Conservation (phyloP, 2,113 vertebrate genomes). For the Vidua chalybeata region DNA sequence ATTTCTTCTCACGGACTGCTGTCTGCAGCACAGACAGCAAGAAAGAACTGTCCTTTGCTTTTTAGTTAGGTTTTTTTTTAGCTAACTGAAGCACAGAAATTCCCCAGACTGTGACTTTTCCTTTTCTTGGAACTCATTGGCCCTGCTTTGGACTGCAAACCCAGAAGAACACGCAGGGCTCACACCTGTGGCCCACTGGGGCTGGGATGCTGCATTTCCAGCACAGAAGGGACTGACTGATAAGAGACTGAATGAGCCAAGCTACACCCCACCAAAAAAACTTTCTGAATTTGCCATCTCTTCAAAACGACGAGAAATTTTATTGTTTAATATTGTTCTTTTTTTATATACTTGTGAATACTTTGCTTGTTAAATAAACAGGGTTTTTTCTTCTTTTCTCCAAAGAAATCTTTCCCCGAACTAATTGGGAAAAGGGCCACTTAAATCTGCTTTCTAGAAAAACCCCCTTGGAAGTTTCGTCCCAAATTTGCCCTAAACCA, state of each 20-base stretch:
- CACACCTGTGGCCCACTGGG: fast-evolving
- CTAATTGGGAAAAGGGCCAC: not conserved
- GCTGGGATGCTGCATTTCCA: not conserved
- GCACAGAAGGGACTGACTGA: not conserved
- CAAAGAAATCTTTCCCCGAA: not conserved
- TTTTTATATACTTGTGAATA: not conserved
- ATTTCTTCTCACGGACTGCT: not conserved
- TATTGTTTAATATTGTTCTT: too few relatives aligned
- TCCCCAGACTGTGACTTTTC: not conserved
- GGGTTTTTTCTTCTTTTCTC: not conserved
- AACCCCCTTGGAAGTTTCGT: not conserved
- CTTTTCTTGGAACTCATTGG: not conserved
- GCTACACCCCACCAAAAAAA: not conserved
- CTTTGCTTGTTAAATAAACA: not conserved
- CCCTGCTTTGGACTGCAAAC: not conserved
- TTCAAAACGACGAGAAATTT: not conserved
- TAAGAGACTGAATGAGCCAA: not conserved
- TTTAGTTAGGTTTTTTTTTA: not conserved
- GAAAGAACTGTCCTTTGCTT: not conserved
- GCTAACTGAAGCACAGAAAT: not conserved
- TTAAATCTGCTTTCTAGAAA: not conserved
- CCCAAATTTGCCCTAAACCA: not conserved
- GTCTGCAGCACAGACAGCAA: not conserved
- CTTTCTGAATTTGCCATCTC: not conserved
- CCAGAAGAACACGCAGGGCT: not conserved